Base-by-base conservation (phyloP, 2,113 vertebrate genomes). In the Pelmatolapia mariae region DNA sequence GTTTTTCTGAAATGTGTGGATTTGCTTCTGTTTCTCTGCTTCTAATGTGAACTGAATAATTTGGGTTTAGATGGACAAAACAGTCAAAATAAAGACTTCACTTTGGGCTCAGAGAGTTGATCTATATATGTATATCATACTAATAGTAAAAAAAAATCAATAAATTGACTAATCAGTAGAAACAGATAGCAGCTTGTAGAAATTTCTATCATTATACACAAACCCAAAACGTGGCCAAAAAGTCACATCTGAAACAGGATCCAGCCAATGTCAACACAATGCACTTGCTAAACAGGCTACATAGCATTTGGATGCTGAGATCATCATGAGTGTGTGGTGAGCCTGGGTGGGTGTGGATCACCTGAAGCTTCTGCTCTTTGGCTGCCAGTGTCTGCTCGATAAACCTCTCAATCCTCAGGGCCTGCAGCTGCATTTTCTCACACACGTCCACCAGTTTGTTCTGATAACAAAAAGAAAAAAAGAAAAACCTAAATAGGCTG, bases 381-480 rank as follows among this genome's bases (percentile, higher is more conserved):
- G 89, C 93, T 1, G 95, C 95, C 90, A 99, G 95, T 5, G 97
- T 97, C 5, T 97, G 95, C 0, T 96, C 94, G 80, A 97, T 73
- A 47, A 98, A 98, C 81, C 93, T 96, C 90, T 97, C 93, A 7
- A 98, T 97, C 88, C 97, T 95, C 4, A 96, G 93, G 2, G 97
- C 97, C 93, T 98, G 97, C 91, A 98, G 95, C 96, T 99, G 98
- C 86, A 98, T 97, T 94, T 95, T 98, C 93, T 99, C 98, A 81
- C 98, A 99, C 71, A 96, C 95, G 68, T 99, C 98, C 94, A 98
- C 98, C 18, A 99, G 95, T 90, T 96, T 96, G 95, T 99, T 98
- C 97, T 97, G 86, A 15, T 26, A 18, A 50, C 8, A n/a, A 53
- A 43, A 10, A 54, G 13, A 45, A 89, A 78, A 78, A 85, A 19